Base-by-base conservation (phyloP, 1,140 invertebrate species). In the Drosophila kepulauana region DNA sequence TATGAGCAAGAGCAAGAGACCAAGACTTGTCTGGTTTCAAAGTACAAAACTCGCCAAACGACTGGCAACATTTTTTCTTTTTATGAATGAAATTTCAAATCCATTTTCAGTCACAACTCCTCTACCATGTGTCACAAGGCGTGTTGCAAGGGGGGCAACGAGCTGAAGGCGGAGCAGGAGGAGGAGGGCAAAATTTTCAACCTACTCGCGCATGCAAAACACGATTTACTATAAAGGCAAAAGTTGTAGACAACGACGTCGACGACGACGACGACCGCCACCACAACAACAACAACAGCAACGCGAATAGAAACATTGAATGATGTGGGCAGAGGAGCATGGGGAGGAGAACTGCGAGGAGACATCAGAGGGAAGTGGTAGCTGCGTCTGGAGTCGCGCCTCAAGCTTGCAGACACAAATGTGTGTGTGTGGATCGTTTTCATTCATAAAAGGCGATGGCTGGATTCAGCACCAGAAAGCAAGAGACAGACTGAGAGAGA, bases 221-320 rank as follows among this genome's bases (percentile, higher is more conserved):
- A 89, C 84, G 84, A 88, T 88, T 89, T 89, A 88, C 84, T 89
- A 88, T 88, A 85, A 89, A 87, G 82, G 84, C 82, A 87, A 87
- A 80, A 71, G 67, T 78, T 75, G 85, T 82, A 88, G 74, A 89
- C 81, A 52, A 73, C 64, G n/a, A 43, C 57, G 43, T 15, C n/a
- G n/a, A n/a, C 43, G 41, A 33, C 67, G 13, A 25, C 54, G 3
- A 35, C 63, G 5, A 16, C 56, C 45, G 62, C 72, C 58, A 62
- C 71, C 49, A 62, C 63, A 65, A 75, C 68, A 70, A 74, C 75
- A 82, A 79, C 67, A 70, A 69, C 65, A 82, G 66, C 71, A 67
- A 28, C 54, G 11, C 35, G 54, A 16, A 46, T 71, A 64, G 59
- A 64, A 56, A 64, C 38, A 64, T 64, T 56, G 41, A 64, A 62